Evolutionary conservation across 2,888 invertebrate genomes (phyloP).

Genomic region (Dryocosmus kuriphilus): DNA sequence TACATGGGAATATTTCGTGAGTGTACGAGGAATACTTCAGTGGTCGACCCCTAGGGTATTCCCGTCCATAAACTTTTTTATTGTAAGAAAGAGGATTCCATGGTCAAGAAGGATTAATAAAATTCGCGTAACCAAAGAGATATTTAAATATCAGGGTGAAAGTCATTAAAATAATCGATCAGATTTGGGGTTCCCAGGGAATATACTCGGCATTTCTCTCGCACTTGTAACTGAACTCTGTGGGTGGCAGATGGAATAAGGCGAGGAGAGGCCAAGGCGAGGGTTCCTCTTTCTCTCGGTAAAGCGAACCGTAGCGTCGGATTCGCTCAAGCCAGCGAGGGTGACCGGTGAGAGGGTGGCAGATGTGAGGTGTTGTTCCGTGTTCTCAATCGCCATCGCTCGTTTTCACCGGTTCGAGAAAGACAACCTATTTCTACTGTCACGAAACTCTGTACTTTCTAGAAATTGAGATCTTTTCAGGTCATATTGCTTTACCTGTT

Average conservation of each 20-base stretch:
- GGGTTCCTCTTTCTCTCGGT: conserved; percentile 50
- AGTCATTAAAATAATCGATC: conserved; percentile 21
- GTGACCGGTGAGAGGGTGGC: conserved; percentile 51
- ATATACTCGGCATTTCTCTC: conserved; percentile 44
- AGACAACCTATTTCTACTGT: conserved; percentile 2
- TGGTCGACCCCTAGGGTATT: no score
- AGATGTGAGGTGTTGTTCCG: conserved; percentile 52
- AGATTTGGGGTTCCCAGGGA: neutral
- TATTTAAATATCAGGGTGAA: conserved; percentile 28
- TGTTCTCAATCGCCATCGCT: conserved; percentile 52
- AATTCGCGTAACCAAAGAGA: conserved; percentile 19
- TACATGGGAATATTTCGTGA: no score
- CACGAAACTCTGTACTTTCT: conserved; percentile 34
- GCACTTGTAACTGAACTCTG: conserved; percentile 63
- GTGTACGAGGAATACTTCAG: no score
- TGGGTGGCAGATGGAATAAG: conserved; percentile 70
- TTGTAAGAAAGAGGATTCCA: neutral
- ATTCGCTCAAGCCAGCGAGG: conserved; percentile 34
- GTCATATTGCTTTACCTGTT: neutral
- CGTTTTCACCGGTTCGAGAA: conserved; percentile 47
- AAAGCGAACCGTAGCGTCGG: conserved; percentile 15
- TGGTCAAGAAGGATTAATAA: neutral
- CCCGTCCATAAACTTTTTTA: no score
- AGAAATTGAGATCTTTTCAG: conserved; percentile 9
- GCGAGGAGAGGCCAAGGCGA: conserved; percentile 55